Percentiles rank a stretch among this genome's conserved stretches.
Evolutionary conservation across 2,113 vertebrate genomes (phyloP).

Genomic region (Rana temporaria): DNA sequence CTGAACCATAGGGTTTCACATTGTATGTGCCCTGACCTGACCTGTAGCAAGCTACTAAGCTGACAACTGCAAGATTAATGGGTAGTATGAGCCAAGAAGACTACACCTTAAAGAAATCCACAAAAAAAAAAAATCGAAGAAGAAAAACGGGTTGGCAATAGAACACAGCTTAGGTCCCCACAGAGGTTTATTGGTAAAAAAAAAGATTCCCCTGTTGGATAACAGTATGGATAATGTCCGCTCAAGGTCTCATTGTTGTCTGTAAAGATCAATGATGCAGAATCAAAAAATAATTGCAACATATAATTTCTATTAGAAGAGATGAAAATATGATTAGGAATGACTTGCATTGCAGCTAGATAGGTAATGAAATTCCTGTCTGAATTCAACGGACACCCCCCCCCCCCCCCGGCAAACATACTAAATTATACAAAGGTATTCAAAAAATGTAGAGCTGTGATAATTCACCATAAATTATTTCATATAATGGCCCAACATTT

Average conservation of each 20-base stretch:
- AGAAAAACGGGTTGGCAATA: conserved; percentile 2
- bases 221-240: not conserved
- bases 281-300: not conserved
- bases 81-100: conserved; percentile 53
- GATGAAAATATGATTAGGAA: no score
- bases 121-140: not conserved
- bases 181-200: not conserved
- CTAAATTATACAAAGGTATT: no score
- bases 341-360: no score
- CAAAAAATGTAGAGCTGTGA: no score
- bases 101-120: conserved; percentile 51
- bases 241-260: not conserved
- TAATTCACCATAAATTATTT: no score
- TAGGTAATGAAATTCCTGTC: no score
- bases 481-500: no score
- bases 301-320: not conserved
- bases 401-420: no score
- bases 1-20: conserved; percentile 57
- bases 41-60: conserved; percentile 43
- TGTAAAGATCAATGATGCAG: not conserved
- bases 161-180: conserved; percentile 3
- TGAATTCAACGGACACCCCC: no score
- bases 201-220: not conserved
- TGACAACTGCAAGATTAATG: conserved; percentile 56
- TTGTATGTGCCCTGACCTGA: conserved; percentile 58